phyloP scores from a whole-genome alignment of 2,113 vertebrate species.

The Epinephelus moara region DNA sequence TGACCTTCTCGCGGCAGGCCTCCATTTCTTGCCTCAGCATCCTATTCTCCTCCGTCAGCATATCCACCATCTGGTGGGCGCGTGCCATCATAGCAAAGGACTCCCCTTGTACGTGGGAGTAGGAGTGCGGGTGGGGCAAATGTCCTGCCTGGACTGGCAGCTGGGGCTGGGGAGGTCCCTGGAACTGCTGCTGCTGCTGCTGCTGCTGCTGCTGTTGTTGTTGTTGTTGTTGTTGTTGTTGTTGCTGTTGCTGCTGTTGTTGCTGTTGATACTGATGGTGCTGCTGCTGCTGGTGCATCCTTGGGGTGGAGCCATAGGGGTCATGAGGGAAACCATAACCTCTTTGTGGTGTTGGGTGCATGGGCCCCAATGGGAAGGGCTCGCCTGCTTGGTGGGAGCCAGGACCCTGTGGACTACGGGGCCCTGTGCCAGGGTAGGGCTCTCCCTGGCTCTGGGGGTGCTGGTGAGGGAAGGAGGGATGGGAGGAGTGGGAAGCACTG shows the following conservation, averaged over 20 bases:
- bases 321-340: constrained; percentile 84
- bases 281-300: constrained; percentile 88
- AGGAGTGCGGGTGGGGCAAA: constrained; percentile 83
- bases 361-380: constrained; percentile 74
- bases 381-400: constrained; percentile 77
- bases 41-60: constrained; percentile 94
- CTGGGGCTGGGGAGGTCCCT: constrained; percentile 63
- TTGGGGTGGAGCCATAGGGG: constrained; percentile 88
- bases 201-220: constrained; percentile 78
- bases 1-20: constrained; percentile 93
- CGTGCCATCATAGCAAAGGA: constrained; percentile 92
- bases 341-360: constrained; percentile 78
- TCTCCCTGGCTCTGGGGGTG: constrained; percentile 73
- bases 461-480: constrained; percentile 68
- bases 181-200: constrained; percentile 70
- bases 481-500: constrained; percentile 82
- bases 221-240: constrained; percentile 76
- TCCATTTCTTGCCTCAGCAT: constrained; percentile 94
- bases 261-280: constrained; percentile 57
- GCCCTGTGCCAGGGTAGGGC: constrained; percentile 45
- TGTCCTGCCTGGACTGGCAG: constrained; percentile 56
- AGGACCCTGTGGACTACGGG: constrained; percentile 58
- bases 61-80: constrained; percentile 96
- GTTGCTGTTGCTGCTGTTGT: constrained; percentile 78
- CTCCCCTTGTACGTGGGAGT: constrained; percentile 90